Evolutionary conservation across 2,888 invertebrate genomes (phyloP), one percentile per base, ranked within the genome.

Genomic region (Entomobrya proxima): DNA sequence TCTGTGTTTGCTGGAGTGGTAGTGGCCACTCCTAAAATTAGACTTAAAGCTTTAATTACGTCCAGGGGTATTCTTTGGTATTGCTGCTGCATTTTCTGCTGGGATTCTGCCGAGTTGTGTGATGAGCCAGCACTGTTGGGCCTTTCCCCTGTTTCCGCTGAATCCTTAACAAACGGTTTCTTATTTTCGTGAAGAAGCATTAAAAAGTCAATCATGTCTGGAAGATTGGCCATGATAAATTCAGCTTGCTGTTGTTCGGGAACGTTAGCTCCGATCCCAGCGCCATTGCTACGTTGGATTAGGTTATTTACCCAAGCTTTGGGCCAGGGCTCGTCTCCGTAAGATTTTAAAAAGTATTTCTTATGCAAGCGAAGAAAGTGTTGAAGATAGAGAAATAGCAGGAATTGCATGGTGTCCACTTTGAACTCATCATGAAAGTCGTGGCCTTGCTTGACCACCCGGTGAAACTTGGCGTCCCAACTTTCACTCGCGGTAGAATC

Each of bases 331-430:
- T 86, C 84, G 27, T 75, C 35, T 27, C 44, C 67, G 30, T 15
- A 67, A 24, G 50, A 52, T 24, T 76, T 76, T 9, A 69, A 0
- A 35, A 86, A 52, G 21, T 74, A 78, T 50, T 78, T 87, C 35
- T 80, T 85, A 61, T 84, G 78, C 2, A 88, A 77, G 4, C 87
- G 78, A 6, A 40, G 72, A 40, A 86, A 87, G 72, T 88, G 79
- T 52, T 89, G 88, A 44, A 89, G 83, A 52, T 88, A 89, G 5
- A 89, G 77, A 64, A 89, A 89, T 13, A 88, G 24, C 1, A 89
- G 75, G 44, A 89, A 89, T 55, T 84, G 47, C 24, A 76, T 61
- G 0, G 88, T 87, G 37, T 88, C 76, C 27, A 89, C 87, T 27
- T 69, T 75, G 15, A 86, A 72, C 3, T 84, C 81, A 1, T 87